phyloP scores from a whole-genome alignment of 2,113 vertebrate genomes.

The Boulengeromyrus knoepffleri region DNA sequence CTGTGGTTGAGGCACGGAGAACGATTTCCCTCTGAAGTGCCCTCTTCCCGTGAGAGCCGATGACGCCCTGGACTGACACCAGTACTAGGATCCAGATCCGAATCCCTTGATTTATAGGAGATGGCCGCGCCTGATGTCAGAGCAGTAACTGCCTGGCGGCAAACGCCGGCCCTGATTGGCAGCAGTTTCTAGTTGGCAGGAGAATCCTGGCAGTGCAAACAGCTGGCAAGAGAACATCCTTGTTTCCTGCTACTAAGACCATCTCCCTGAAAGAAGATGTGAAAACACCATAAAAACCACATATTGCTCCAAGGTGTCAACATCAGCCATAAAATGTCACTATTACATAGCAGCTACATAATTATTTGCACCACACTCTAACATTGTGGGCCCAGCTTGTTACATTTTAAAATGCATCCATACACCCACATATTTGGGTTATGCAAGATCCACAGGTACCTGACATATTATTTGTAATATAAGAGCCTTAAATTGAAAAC shows the following conservation, averaged over 20 bases:
- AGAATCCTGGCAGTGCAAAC: constrained; percentile 21
- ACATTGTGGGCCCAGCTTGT: not conserved
- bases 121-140: not conserved
- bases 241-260: not conserved
- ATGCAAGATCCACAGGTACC: not conserved
- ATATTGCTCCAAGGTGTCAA: not conserved
- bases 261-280: not conserved
- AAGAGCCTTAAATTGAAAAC: not conserved
- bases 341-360: not conserved
- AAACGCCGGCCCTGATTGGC: not conserved
- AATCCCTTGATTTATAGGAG: not conserved
- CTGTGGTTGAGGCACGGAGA: not conserved
- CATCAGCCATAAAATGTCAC: not conserved
- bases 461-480: not conserved
- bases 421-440: not conserved
- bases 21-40: not conserved
- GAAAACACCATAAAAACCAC: not conserved
- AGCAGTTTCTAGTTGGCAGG: not conserved
- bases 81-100: not conserved
- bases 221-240: constrained; percentile 19
- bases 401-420: not conserved
- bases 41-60: not conserved
- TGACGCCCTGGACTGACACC: not conserved
- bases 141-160: not conserved
- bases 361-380: not conserved